Conservation (phyloP, 2,113 vertebrate genomes). For the Sceloporus tristichus region DNA sequence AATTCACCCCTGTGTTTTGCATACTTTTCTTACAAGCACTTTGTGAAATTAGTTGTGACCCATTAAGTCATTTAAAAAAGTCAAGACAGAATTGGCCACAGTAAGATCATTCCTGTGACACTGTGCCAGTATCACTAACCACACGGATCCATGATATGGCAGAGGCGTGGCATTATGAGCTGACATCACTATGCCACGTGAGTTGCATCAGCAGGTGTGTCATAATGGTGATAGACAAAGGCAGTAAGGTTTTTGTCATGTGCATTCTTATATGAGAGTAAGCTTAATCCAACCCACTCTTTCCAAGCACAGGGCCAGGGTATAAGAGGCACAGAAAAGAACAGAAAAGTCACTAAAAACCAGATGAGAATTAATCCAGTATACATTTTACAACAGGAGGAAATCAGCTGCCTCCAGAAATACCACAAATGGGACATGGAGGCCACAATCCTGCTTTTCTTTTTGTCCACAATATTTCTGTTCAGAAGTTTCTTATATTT, state of each 20-base stretch:
- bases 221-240: background rate
- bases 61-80: no score
- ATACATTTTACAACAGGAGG: background rate
- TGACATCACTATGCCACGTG: background rate
- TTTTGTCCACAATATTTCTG: background rate
- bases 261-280: background rate
- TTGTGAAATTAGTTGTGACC: background rate
- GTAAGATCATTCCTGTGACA: background rate
- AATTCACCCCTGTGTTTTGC: background rate
- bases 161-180: background rate
- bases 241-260: background rate
- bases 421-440: no score
- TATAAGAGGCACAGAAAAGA: background rate
- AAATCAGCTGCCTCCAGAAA: background rate
- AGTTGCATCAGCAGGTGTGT: background rate
- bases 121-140: background rate
- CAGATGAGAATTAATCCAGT: background rate
- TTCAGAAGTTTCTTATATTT: background rate
- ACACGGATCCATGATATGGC: background rate
- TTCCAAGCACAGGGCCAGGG: background rate
- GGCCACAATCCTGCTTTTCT: background rate
- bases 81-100: no score
- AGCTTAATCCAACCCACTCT: background rate
- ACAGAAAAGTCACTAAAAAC: no score
- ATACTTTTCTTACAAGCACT: background rate